Evolutionary conservation across 2,113 vertebrate species (phyloP).

Genomic region (Sander lucioperca): DNA sequence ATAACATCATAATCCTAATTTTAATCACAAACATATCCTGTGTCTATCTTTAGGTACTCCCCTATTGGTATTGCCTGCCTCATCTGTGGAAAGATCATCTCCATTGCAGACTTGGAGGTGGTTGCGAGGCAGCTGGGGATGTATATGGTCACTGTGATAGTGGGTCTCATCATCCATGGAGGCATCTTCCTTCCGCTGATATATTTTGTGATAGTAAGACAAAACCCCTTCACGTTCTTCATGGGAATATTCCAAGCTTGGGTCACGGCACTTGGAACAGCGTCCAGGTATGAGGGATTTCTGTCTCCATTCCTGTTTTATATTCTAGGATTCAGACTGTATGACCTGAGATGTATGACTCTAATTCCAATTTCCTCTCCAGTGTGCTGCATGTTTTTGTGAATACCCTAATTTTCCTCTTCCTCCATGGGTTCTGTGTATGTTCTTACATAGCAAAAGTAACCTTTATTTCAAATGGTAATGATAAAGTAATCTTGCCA

Average conservation of each 20-base stretch:
- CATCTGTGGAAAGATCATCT: conserved; percentile 99
- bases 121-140: conserved; percentile 96
- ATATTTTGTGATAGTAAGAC: conserved; percentile 94
- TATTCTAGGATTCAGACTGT: background rate
- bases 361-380: background rate
- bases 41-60: conserved; percentile 89
- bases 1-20: background rate
- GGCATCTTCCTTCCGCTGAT: conserved; percentile 96
- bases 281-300: conserved; percentile 90
- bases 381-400: background rate
- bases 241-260: conserved; percentile 98
- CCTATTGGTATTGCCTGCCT: conserved; percentile 96
- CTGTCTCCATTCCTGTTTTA: background rate
- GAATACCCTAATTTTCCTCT: background rate
- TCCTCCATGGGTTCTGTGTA: background rate
- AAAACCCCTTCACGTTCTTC: conserved; percentile 96
- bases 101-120: conserved; percentile 95
- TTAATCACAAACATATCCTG: background rate
- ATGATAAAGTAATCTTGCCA: background rate
- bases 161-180: conserved; percentile 97
- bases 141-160: conserved; percentile 98
- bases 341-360: background rate
- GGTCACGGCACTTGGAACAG: conserved; percentile 98
- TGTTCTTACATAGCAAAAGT: background rate
- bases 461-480: conserved; percentile 22